Evolutionary conservation across 2,113 vertebrate species (phyloP).

Genomic region (Hiodon alosoides): DNA sequence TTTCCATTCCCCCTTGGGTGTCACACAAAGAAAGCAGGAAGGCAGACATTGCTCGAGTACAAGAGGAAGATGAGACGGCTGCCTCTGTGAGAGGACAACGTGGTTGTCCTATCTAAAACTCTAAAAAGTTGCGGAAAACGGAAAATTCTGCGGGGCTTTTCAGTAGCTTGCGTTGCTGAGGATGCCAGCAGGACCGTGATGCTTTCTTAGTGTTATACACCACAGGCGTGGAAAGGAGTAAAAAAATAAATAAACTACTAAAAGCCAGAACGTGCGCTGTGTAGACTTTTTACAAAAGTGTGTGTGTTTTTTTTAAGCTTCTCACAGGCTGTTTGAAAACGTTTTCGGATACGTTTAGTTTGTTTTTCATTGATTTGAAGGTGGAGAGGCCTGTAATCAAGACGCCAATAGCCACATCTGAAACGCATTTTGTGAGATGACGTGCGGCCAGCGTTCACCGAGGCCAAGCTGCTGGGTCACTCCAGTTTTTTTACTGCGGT

Average conservation of each 20-base stretch:
- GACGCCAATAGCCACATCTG: neutral
- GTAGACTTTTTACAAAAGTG: neutral
- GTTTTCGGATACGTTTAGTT: neutral
- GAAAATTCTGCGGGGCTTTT: neutral
- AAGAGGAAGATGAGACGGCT: neutral
- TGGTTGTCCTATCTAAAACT: too few relatives aligned
- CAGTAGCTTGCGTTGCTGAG: neutral
- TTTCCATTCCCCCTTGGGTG: neutral
- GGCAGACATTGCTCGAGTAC: neutral
- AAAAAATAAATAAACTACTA: neutral
- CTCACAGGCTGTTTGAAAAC: neutral
- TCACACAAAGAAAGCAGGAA: neutral
- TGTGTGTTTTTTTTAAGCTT: neutral
- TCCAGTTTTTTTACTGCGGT: neutral
- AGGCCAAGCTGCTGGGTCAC: neutral
- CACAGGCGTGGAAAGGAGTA: neutral
- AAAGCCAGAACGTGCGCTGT: neutral
- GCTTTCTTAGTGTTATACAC: neutral
- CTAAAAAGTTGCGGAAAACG: neutral
- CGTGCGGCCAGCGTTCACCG: neutral
- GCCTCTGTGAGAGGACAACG: neutral
- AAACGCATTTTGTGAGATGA: neutral
- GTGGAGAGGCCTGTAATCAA: neutral
- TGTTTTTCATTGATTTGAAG: constrained; percentile 1
- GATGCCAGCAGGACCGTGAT: neutral